Base-by-base conservation (phyloP, 1,140 invertebrate species). In the Anastatus disparis region DNA sequence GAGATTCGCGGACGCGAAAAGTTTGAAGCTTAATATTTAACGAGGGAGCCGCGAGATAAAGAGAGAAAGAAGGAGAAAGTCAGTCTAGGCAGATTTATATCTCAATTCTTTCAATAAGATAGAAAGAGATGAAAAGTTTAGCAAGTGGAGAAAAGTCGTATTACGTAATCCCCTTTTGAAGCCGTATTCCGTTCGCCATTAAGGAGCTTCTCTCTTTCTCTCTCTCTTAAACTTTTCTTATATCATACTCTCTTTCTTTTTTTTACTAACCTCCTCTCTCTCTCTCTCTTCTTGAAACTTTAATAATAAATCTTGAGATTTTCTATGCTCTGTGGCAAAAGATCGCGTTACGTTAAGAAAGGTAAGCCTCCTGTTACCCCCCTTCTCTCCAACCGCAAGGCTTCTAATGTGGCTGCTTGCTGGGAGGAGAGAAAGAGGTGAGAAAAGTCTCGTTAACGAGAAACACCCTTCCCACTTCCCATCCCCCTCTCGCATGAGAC, bases 11-110 rank as follows among this genome's bases (percentile, higher is more conserved):
- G 53, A 62, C 53, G 66, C 46, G 15, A 10, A 71, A 59, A 61
- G 76, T 74, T 77, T 77, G 81, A 80, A 81, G 79, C 82, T 84
- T 83, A 84, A 84, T 84, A 84, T 85, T 84, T 84, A 85, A 83
- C 79, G 80, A 84, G 78, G 74, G 48, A 69, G 70, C 50, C 52
- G 64, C 61, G 27, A 66, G 26, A 40, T n/a, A n/a, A n/a, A n/a
- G n/a, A n/a, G 29, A 48, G 17, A 38, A 20, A 46, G 20, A 48
- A 22, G 17, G 9, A 66, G n/a, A 44, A 6, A 35, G n/a, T n/a
- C n/a, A n/a, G n/a, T n/a, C n/a, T n/a, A n/a, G n/a, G n/a, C n/a
- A n/a, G n/a, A n/a, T n/a, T n/a, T n/a, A n/a, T n/a, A n/a, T n/a
- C n/a, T n/a, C n/a, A n/a, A n/a, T n/a, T n/a, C n/a, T n/a, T n/a